Percentiles rank a stretch among this genome's conserved stretches.
phyloP scores from a whole-genome alignment of 2,888 invertebrate species.

The Spialia ferax region DNA sequence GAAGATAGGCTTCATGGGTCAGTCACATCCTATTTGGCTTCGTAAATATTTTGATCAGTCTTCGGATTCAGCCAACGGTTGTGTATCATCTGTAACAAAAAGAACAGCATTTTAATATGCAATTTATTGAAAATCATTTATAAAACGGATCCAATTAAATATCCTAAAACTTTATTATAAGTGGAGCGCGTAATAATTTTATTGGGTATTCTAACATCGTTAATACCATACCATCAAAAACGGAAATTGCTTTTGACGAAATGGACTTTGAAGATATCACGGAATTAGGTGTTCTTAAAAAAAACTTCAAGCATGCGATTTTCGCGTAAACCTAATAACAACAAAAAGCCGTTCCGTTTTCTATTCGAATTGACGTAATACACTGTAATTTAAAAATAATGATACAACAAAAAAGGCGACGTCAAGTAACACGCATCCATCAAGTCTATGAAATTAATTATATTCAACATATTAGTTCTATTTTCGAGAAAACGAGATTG shows the following conservation, averaged over 20 bases:
- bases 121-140: slow-evolving; percentile 53
- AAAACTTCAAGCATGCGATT: slow-evolving; percentile 67
- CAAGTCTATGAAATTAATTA: slow-evolving; percentile 83
- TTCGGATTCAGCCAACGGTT: slow-evolving; percentile 69
- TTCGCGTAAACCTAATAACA: slow-evolving; percentile 72
- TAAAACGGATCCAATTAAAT: slow-evolving; percentile 52
- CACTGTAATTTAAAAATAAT: slow-evolving; percentile 82
- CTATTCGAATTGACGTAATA: slow-evolving; percentile 78
- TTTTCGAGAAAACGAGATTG: slow-evolving; percentile 85
- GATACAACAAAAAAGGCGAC: slow-evolving; percentile 66
- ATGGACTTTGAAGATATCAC: slow-evolving; percentile 54
- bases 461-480: slow-evolving; percentile 83
- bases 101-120: slow-evolving; percentile 57
- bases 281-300: slow-evolving; percentile 57
- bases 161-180: slow-evolving; percentile 39
- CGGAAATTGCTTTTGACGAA: slow-evolving; percentile 71
- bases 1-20: slow-evolving; percentile 66
- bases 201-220: slow-evolving; percentile 42
- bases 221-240: slow-evolving; percentile 54
- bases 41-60: slow-evolving; percentile 77
- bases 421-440: slow-evolving; percentile 81
- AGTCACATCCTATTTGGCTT: slow-evolving; percentile 72
- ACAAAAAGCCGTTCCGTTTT: slow-evolving; percentile 69
- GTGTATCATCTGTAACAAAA: slow-evolving; percentile 74
- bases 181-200: slow-evolving; percentile 2